Base-by-base conservation (phyloP, 2,113 vertebrate species). In the Laterallus jamaicensis region DNA sequence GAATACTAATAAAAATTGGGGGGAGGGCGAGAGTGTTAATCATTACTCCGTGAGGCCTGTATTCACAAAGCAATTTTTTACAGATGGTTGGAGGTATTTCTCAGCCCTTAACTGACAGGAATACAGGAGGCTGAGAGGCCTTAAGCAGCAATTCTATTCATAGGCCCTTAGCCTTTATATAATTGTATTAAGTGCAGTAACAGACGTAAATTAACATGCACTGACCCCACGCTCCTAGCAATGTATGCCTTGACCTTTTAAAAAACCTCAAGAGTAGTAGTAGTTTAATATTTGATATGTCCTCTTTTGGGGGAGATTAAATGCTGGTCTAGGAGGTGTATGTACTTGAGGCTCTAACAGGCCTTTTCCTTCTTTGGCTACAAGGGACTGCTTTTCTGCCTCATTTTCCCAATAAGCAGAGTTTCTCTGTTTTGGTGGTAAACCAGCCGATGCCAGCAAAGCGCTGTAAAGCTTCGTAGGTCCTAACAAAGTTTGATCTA, bases 111-210 rank as follows among this genome's bases (percentile, higher is more conserved):
- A 90, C 90, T 94, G 90, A 86, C 80, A 93, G 69, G 80, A 81
- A 91, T 86, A 90, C 58, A 76, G 86, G 83, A 96, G 83, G 54
- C 83, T 95, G 80, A 49, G 73, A 96, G 93, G 95, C 95, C 95
- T 97, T 86, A 55, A 96, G 92, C 90, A 96, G 88, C 88, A 95
- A 74, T 87, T 93, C 88, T 92, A 91, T 84, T 94, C 91, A 79
- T 14, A 95, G 95, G 91, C 93, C 89, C 87, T 96, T 91, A 87
- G 94, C 94, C 86, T 97, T 93, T 94, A 86, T 81, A 80, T 95
- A 93, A 96, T 81, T 93, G 59, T 67, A 94, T 97, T 87, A 95
- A 94, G 86, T 84, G 59, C 73, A 91, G 68, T 88, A 93, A 92
- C 67, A 92, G 71, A 93, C 15, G 13, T 86, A 92, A 96, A 92